Percentiles rank a stretch among this genome's conserved stretches.
phyloP scores from a whole-genome alignment of 2,797 vertebrate species.

The Clarias pachynema region DNA sequence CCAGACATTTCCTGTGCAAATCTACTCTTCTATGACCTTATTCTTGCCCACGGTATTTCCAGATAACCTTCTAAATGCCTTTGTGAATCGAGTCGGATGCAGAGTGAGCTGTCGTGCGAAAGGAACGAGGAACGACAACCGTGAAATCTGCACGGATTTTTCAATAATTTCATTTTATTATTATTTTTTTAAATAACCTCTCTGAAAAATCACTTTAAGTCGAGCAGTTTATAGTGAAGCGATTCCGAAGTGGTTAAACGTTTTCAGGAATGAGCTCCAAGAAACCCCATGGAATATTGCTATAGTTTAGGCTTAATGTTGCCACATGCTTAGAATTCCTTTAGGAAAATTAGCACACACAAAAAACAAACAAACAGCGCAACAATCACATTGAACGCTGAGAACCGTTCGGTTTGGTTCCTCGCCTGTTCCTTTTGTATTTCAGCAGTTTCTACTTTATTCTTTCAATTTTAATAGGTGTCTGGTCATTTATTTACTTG shows the following conservation, averaged over 20 bases:
- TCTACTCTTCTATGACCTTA: conserved; percentile 5
- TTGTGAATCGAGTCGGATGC: neutral
- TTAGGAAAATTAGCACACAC: neutral
- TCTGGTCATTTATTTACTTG: neutral
- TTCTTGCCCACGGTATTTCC: neutral
- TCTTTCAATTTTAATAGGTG: neutral
- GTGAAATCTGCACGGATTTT: neutral
- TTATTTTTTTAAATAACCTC: neutral
- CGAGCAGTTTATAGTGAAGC: neutral
- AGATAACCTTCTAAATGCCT: neutral
- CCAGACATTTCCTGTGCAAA: conserved; percentile 20
- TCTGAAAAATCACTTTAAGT: neutral
- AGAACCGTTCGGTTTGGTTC: neutral
- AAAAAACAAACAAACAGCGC: neutral
- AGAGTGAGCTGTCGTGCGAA: neutral
- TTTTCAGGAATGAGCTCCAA: neutral
- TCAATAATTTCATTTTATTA: neutral
- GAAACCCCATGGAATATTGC: neutral
- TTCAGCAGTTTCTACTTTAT: neutral
- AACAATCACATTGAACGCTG: neutral
- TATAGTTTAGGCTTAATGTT: conserved; percentile 4
- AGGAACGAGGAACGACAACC: neutral
- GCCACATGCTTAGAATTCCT: neutral
- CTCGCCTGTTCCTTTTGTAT: neutral
- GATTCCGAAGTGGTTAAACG: neutral